Conservation (phyloP, 2,113 vertebrate species). For the Chaenogobius annularis region DNA sequence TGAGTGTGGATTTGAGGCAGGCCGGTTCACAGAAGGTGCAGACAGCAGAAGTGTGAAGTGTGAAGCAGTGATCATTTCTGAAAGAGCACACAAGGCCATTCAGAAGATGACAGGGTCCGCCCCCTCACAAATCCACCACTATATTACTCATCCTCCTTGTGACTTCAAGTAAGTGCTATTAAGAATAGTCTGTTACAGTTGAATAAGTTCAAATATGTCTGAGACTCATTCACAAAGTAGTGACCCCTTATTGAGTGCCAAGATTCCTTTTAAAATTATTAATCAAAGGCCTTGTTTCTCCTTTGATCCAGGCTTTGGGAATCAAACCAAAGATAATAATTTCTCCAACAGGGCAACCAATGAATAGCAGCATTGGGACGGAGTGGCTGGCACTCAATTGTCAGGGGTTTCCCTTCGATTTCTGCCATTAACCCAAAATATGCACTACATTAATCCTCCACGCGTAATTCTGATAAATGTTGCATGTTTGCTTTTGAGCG, state of each 20-base stretch:
- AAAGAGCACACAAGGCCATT: conserved; percentile 1
- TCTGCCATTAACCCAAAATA: no score
- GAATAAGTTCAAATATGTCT: neutral
- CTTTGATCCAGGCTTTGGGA: neutral
- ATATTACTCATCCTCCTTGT: neutral
- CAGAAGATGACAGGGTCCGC: conserved; percentile 2
- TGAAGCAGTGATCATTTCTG: neutral
- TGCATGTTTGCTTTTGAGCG: no score
- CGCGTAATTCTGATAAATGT: no score
- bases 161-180: conserved; percentile 16
- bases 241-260: no score
- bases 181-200: conserved; percentile 23
- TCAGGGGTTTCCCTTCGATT: no score
- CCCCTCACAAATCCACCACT: neutral
- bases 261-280: neutral
- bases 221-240: neutral
- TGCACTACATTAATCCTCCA: no score
- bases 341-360: neutral
- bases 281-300: neutral
- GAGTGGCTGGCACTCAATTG: neutral
- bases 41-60: neutral
- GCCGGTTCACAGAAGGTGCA: neutral
- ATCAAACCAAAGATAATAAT: no score
- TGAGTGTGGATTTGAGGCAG: neutral
- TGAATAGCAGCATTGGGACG: neutral